Evolutionary conservation across 1,140 invertebrate species (phyloP).

Genomic region (Daktulosphaira vitifoliae): DNA sequence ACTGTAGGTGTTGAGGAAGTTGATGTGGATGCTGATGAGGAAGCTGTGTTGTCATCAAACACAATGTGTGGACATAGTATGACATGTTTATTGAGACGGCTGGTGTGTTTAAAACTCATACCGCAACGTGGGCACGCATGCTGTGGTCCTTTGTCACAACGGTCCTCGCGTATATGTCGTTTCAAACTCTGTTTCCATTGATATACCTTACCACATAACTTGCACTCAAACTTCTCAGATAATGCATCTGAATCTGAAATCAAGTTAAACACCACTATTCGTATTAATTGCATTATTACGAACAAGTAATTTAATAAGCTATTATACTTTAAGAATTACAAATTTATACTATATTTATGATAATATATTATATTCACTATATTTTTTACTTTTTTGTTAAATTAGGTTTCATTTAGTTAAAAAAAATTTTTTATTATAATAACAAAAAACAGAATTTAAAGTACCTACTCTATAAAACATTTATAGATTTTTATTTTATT

Average conservation of each 20-base stretch:
- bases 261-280: too few relatives aligned
- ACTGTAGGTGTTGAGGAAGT: constrained; percentile 7
- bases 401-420: too few relatives aligned
- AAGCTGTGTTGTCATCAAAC: constrained; percentile 22
- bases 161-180: constrained; percentile 44
- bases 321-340: too few relatives aligned
- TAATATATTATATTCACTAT: too few relatives aligned
- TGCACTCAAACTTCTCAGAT: constrained; percentile 34
- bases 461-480: too few relatives aligned
- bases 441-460: too few relatives aligned
- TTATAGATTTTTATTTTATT: too few relatives aligned
- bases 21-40: background rate
- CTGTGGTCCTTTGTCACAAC: constrained; percentile 45
- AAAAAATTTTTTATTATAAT: too few relatives aligned
- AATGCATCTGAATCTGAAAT: constrained; percentile 10
- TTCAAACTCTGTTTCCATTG: constrained; percentile 39
- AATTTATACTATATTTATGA: too few relatives aligned
- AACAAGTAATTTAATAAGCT: too few relatives aligned
- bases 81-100: constrained; percentile 37
- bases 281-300: too few relatives aligned
- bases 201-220: constrained; percentile 37
- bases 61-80: constrained; percentile 36
- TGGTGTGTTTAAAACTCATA: constrained; percentile 39
- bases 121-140: constrained; percentile 37
- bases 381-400: too few relatives aligned